A percentile compares a stretch with the other conserved stretches of the same genome.
These are phyloP conservation scores for Manduca sexta DNA, from an alignment of 1,140 invertebrate species.

Conservation along the genomic window DNA sequence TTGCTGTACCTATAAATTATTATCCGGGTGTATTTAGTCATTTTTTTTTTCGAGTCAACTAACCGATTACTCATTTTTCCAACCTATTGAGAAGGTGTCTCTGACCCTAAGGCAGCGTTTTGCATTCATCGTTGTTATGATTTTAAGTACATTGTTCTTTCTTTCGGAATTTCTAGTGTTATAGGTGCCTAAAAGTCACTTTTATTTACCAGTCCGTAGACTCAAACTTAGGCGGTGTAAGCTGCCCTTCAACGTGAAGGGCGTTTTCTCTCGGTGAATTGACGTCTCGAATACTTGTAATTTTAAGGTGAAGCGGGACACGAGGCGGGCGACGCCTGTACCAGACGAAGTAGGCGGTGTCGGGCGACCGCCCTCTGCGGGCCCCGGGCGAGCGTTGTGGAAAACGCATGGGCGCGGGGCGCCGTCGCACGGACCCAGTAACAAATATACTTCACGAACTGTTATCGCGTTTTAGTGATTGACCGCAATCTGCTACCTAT, in stretches of 20 bases:
- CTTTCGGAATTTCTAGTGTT: too few species aligned
- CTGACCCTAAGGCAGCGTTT: too few species aligned
- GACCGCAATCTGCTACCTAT: conserved; percentile 39
- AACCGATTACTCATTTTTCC: too few species aligned
- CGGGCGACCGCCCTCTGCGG: conserved; percentile 63
- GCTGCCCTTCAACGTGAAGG: conserved; percentile 26
- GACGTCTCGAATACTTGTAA: conserved; percentile 29
- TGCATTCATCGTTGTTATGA: too few species aligned
- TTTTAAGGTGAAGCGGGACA: conserved; percentile 57
- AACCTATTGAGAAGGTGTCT: too few species aligned
- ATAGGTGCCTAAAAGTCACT: too few species aligned
- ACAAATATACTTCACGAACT: conserved; percentile 70
- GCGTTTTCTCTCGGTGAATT: conserved; percentile 44
- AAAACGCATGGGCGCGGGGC: conserved; percentile 62
- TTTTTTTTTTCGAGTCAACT: too few species aligned
- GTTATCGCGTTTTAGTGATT: conserved; percentile 53
- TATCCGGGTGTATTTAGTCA: not conserved
- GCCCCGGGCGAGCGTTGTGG: conserved; percentile 53
- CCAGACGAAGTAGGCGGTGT: conserved; percentile 69
- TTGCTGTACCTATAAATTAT: not conserved
- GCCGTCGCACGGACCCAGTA: conserved; percentile 59
- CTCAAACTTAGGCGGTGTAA: not conserved
- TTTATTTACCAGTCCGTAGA: too few species aligned
- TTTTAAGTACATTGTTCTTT: too few species aligned
- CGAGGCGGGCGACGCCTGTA: conserved; percentile 64